phyloP scores from a whole-genome alignment of 2,113 vertebrate species.

The Mellivora capensis region DNA sequence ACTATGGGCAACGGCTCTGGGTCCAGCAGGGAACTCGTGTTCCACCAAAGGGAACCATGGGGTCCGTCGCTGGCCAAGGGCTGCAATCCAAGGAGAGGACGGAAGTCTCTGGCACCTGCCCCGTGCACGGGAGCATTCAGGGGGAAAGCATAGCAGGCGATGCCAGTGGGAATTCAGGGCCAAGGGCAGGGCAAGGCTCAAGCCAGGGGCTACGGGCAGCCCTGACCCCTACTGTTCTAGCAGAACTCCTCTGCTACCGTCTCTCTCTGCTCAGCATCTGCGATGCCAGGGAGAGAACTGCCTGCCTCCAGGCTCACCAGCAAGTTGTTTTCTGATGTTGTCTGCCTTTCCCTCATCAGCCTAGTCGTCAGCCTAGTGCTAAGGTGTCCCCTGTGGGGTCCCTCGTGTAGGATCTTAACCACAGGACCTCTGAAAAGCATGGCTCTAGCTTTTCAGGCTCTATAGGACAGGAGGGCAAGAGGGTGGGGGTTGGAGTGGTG shows the following conservation, averaged over 20 bases:
- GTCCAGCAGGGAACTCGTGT: neutral
- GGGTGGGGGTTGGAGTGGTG: neutral
- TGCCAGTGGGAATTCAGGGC: neutral
- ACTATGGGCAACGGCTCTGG: neutral
- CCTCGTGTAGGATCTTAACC: neutral
- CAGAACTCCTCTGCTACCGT: neutral
- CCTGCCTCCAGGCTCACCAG: neutral
- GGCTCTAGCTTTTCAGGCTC: neutral
- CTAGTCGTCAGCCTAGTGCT: neutral
- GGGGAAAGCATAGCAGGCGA: accelerated
- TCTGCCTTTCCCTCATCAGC: neutral
- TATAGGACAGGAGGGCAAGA: no score
- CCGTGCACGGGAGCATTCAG: accelerated
- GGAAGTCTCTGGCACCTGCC: neutral
- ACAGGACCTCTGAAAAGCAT: neutral
- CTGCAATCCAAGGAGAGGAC: neutral
- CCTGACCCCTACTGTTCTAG: accelerated
- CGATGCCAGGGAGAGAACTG: neutral
- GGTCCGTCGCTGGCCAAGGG: neutral
- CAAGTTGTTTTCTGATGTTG: no score
- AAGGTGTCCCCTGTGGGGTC: neutral
- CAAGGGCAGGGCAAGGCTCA: no score
- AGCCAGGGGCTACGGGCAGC: neutral
- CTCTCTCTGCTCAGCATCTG: neutral
- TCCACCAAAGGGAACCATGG: neutral